Percentiles rank a stretch among this genome's conserved stretches.
Conservation (phyloP, 2,797 vertebrate species). For the Micromesistius poutassou region DNA sequence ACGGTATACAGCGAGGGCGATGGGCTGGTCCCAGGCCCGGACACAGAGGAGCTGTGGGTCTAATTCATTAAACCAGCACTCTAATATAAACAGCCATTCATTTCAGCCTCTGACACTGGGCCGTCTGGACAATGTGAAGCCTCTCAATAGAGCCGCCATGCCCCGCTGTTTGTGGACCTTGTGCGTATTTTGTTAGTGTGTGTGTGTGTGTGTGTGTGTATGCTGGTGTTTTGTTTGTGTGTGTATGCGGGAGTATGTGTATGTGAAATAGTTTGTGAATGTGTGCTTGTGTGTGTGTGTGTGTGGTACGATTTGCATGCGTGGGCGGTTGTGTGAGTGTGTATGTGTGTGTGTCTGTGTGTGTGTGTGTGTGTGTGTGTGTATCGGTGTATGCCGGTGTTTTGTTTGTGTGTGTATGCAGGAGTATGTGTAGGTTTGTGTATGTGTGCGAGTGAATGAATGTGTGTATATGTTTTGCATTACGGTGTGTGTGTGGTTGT, state of each 20-base stretch:
- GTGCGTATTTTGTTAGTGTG: conserved; percentile 24
- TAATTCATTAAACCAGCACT: conserved; percentile 99
- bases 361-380: conserved; percentile 21
- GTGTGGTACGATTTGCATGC: too few relatives aligned
- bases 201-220: conserved; percentile 22
- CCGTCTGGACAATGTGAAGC: conserved; percentile 96
- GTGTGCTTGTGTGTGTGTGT: not conserved
- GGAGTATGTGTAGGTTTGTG: too few relatives aligned
- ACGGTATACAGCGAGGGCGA: conserved; percentile 35
- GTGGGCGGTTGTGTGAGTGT: too few relatives aligned
- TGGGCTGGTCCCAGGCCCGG: conserved; percentile 87
- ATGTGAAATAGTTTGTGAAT: conserved; percentile 21
- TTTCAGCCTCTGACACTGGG: conserved; percentile 89
- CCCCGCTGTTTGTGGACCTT: conserved; percentile 35
- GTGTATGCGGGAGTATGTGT: not conserved
- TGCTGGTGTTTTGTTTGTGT: not conserved
- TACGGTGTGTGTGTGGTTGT: conserved; percentile 9
- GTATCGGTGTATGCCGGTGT: not conserved
- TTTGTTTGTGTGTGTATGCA: not conserved
- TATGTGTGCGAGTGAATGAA: not conserved
- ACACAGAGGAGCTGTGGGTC: conserved; percentile 87
- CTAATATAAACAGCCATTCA: conserved; percentile 99
- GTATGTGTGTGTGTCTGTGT: not conserved
- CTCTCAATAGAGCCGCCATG: conserved; percentile 71
- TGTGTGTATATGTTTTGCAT: conserved; percentile 28